Base-by-base conservation (phyloP, 1,140 invertebrate genomes). In the Brachionus calyciflorus region DNA sequence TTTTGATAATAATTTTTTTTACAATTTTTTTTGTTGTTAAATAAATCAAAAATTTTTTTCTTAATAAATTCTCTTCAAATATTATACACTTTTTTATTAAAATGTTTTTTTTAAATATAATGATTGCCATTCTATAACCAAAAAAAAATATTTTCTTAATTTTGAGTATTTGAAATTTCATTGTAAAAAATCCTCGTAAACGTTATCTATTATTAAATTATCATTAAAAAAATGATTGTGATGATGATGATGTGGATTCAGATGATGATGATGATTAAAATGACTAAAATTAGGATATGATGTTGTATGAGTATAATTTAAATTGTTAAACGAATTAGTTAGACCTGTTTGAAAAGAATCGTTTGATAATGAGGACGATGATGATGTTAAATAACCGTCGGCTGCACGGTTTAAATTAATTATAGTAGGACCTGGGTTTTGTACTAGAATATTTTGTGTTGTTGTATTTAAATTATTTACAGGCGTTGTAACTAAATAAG, bases 171-270 rank as follows among this genome's bases (percentile, higher is more conserved):
- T 7, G 14, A 3, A 14, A 14, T 12, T 14, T 65, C 24, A 65
- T 65, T 65, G 60, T 26, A 65, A 26, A 65, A 65, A 65, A 28
- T 65, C 60, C 24, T 65, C 60, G 44, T 65, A 65, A 65, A 65
- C 60, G 9, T 65, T 65, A 28, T 65, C 60, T 65, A 65, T 65
- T 19, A 65, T 41, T 14, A 65, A 28, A 65, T 65, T 65, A 44
- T 65, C 60, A 41, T 37, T 26, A 44, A 44, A 65, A 28, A 41
- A 65, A 46, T 65, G 60, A 65, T 44, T 65, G 60, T 65, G 60
- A 65, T 65, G 60, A 65, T 65, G 40, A 44, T 44, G 60, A 65
- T 65, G 60, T 7, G 5, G 44, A 26, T 41, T 65, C 12, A 65
- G 44, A 37, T 65, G 60, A 65, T 44, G 60, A 65, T 65, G 60